These are phyloP conservation scores for Neodiprion pinetum DNA, from an alignment of 1,140 invertebrate species.

Conservation along the genomic window DNA sequence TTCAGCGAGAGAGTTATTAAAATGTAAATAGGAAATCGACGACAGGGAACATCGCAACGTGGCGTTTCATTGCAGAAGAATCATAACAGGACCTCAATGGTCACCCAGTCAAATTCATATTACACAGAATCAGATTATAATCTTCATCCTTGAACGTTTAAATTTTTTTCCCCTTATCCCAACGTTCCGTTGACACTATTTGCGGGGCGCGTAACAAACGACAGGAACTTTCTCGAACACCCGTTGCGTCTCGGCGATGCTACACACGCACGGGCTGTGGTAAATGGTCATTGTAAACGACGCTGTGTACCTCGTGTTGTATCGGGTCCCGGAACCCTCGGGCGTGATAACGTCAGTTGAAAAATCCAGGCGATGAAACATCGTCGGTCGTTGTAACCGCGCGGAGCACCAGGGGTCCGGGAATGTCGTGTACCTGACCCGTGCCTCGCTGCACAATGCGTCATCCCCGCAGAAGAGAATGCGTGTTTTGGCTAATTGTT, in stretches of 20 bases:
- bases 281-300: background rate
- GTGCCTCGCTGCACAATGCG: background rate
- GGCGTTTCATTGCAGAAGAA: no score
- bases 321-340: background rate
- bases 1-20: conserved; percentile 41
- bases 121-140: no score
- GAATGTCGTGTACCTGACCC: background rate
- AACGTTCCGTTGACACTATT: no score
- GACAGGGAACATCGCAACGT: conserved; percentile 17
- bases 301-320: background rate
- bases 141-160: no score
- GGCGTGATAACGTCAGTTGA: conserved; percentile 12
- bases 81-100: background rate
- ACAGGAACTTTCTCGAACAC: no score
- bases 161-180: no score
- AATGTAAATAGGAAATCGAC: conserved; percentile 48
- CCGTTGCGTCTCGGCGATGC: no score
- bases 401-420: background rate
- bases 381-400: background rate
- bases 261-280: no score
- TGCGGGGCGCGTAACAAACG: no score
- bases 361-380: conserved; percentile 8
- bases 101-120: no score
- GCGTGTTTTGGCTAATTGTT: background rate
- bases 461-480: background rate